A percentile compares a stretch with the other conserved stretches of the same genome.
Evolutionary conservation across 2,888 invertebrate species (phyloP).

Genomic region (Neuroscelio doddi): DNA sequence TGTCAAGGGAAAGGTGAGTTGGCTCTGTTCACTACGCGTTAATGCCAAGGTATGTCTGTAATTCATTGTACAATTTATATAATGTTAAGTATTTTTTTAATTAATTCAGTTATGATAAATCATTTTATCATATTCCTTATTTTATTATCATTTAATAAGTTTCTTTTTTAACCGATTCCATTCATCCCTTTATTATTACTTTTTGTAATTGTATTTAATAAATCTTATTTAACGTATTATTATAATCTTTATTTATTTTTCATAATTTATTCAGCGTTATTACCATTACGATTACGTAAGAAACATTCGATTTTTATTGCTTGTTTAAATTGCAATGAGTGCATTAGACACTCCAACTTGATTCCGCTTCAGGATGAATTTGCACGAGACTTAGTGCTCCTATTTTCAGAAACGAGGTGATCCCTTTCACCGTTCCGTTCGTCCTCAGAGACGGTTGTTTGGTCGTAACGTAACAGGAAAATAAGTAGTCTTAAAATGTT

Average conservation of each 20-base stretch:
- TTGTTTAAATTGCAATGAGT: too few species aligned
- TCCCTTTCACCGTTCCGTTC: conserved; percentile 42
- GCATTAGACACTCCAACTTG: background rate
- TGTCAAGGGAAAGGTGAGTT: conserved; percentile 56
- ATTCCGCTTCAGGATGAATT: conserved; percentile 16
- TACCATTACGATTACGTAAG: too few species aligned
- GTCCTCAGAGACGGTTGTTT: conserved; percentile 38
- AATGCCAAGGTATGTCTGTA: conserved; percentile 49
- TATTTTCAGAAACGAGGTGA: conserved; percentile 44
- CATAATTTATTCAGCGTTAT: background rate
- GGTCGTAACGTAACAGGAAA: conserved; percentile 34
- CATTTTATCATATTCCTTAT: too few species aligned
- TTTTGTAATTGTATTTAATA: too few species aligned
- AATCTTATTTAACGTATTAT: too few species aligned
- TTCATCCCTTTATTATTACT: too few species aligned
- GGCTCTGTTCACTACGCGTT: conserved; percentile 31
- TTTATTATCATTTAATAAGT: too few species aligned
- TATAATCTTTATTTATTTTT: too few species aligned
- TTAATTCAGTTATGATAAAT: too few species aligned
- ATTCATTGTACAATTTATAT: conserved; percentile 4
- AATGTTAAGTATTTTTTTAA: background rate
- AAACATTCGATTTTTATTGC: too few species aligned
- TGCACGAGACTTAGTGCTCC: conserved; percentile 29
- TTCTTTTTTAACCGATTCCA: too few species aligned
- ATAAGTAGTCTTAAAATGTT: conserved; percentile 1